Evolutionary conservation across 1,140 invertebrate species (phyloP), one percentile per base, ranked within the genome.

Genomic region (Tetragonula clypearis): DNA sequence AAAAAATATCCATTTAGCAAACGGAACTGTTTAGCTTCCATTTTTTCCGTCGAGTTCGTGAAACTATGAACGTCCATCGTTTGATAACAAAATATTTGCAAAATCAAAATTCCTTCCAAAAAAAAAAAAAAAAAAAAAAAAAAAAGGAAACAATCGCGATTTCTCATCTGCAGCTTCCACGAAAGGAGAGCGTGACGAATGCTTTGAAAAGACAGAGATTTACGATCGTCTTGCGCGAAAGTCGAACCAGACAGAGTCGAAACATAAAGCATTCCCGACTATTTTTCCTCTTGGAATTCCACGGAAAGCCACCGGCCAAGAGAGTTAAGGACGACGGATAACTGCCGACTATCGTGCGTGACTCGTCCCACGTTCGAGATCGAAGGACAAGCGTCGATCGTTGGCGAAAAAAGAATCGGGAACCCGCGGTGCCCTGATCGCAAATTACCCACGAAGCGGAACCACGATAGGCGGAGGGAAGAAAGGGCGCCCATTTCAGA

Each of bases 381-480:
- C 81, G 81, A 83, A 78, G 81, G 81, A 83, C 81, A 58, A n/a
- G 19, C 49, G 53, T 35, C 23, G 75, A 65, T 77, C 56, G 58
- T 30, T n/a, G 41, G 60, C 41, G 78, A 86, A 88, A 86, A 49
- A 86, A 74, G 23, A 86, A 84, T 79, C 56, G 66, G 35, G 77
- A 26, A 49, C 76, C 2, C 72, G n/a, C 81, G 26, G 78, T 62
- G 21, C 62, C 21, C 41, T 74, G 86, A 79, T 89, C 77, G 87
- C 87, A 89, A 89, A 89, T 89, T 89, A 76, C 86, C 23, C 56
- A 49, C 41, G 41, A 60, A 78, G 82, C 73, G 75, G 60, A 84
- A 84, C 82, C 68, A 49, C 56, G 82, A 68, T 49, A 8, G 41
- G 41, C 41, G 41, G 6, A 8, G 41, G 41, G 41, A 19, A 77